Base-by-base conservation (phyloP, 1,140 invertebrate species). In the Pseudachorutes palmiensis region DNA sequence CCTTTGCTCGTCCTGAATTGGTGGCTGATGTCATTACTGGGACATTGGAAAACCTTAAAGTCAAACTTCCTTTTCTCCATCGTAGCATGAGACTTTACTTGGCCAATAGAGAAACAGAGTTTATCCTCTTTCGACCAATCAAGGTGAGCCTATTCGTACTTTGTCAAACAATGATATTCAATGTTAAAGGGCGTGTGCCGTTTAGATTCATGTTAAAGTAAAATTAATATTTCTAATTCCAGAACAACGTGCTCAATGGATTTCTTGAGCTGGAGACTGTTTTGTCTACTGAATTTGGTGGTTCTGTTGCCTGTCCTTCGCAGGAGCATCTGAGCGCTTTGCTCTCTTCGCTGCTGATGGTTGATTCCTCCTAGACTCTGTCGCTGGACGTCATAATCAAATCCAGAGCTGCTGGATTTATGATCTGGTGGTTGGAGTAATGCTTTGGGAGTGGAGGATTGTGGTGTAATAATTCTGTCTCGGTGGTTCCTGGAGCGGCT, bases 31-130 rank as follows among this genome's bases (percentile, higher is more conserved):
- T 80, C 49, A 75, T 81, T 16, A 73, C 78, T n/a, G 80, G 82
- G 72, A 77, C 79, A 2, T 78, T 82, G 71, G 83, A 87, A 55
- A 80, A 85, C 45, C 87, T 96, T 29, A 92, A 92, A 78, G 81
- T 85, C 1, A 87, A 89, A 70, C 80, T 96, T 29, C 87, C 91
- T 0, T 81, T 82, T 2, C 79, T 97, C 2, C 91, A 95, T 74
- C 83, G 87, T 0, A 89, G 88, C 3, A 94, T 98, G 92, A 87
- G 92, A 72, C 81, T 98, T 0, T 98, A 98, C 79, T 80, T 98
- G 22, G 90, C 94, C n/a, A 98, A 97, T 80, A 85, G 87, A 71
- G 94, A 97, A 79, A 98, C 95, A 0, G 94, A 98, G 77, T 92
- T 92, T 74, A 97, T 97, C 76, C 82, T 98, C 1, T 96, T 97